Percentiles rank a stretch among this genome's conserved stretches.
Evolutionary conservation across 2,113 vertebrate species (phyloP).

Genomic region (Neotoma lepida): DNA sequence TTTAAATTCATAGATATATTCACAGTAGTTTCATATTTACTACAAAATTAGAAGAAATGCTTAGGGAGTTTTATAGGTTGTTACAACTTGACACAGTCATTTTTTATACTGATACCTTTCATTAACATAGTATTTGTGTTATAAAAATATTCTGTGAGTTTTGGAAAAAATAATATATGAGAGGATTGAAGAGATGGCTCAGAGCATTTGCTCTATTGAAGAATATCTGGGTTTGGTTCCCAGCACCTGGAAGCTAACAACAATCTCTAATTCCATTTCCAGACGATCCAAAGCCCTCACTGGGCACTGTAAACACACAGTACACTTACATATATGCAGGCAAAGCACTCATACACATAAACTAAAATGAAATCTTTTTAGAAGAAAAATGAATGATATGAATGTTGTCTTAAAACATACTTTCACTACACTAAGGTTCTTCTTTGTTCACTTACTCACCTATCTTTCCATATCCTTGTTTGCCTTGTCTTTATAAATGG

Average conservation of each 20-base stretch:
- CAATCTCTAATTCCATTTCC: background rate
- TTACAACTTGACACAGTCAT: background rate
- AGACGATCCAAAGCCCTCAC: background rate
- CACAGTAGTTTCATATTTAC: background rate
- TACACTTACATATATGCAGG: background rate
- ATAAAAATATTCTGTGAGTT: background rate
- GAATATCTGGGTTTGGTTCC: background rate
- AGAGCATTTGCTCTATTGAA: background rate
- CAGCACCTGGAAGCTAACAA: background rate
- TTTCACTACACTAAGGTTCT: background rate
- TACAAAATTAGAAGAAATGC: background rate
- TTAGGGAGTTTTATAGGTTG: background rate
- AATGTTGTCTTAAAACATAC: background rate
- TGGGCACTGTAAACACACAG: background rate
- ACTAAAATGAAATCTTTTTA: background rate
- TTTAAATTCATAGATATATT: background rate
- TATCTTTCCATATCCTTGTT: background rate
- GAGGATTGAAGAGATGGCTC: background rate
- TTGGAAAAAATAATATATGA: background rate
- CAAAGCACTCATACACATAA: background rate
- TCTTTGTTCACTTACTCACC: background rate
- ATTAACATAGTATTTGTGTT: background rate
- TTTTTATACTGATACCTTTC: background rate
- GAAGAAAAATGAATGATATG: background rate
- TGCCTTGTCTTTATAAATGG: background rate